Percentiles rank a stretch among this genome's conserved stretches.
Conservation (phyloP, 2,113 vertebrate species). For the Oceanodroma tethys region DNA sequence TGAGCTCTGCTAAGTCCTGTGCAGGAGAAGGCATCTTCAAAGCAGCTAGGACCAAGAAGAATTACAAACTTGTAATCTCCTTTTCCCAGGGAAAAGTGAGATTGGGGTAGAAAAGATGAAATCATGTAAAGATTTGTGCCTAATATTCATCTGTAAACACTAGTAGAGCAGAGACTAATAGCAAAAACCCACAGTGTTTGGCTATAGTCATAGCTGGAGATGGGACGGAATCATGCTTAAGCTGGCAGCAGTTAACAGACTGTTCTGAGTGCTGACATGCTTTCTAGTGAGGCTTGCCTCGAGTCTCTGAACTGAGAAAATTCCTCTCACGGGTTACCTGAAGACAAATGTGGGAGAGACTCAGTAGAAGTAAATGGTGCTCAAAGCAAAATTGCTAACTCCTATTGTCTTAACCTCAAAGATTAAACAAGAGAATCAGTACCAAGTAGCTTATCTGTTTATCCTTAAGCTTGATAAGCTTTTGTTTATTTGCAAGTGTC, state of each 20-base stretch:
- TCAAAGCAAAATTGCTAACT: neutral
- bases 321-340: neutral
- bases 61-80: neutral
- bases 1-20: neutral
- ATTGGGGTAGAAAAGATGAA: neutral
- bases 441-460: neutral
- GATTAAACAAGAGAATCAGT: neutral
- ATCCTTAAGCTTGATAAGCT: neutral
- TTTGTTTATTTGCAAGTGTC: constrained; percentile 5
- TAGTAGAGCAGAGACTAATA: neutral
- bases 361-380: neutral
- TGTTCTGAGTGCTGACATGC: neutral
- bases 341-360: neutral
- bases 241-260: neutral
- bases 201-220: neutral
- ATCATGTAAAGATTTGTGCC: neutral
- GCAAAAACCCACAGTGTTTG: neutral
- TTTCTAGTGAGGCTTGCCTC: neutral
- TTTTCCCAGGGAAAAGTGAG: neutral
- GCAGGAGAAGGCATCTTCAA: neutral
- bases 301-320: neutral
- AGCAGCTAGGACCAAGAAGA: neutral
- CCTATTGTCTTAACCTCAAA: neutral
- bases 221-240: neutral
- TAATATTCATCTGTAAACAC: neutral